Percentiles rank a stretch among this genome's conserved stretches.
Evolutionary conservation across 2,797 vertebrate genomes (phyloP).

Genomic region (Vipera ursinii): DNA sequence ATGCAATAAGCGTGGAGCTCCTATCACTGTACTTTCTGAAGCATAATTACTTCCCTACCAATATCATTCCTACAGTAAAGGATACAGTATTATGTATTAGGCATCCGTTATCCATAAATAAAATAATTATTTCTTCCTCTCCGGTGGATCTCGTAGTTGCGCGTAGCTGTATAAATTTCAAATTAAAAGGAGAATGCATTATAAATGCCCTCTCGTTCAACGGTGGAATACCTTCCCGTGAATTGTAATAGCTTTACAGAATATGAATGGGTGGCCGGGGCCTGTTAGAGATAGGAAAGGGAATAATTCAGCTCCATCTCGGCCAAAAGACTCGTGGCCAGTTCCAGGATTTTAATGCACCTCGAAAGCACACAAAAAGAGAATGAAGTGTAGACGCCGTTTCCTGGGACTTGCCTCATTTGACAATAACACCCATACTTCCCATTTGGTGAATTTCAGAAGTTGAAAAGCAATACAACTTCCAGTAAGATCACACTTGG

Average conservation of each 20-base stretch:
- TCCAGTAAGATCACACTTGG: not conserved
- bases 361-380: not conserved
- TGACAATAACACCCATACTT: not conserved
- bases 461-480: not conserved
- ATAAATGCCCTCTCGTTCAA: not conserved
- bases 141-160: not conserved
- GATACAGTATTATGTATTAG: not conserved
- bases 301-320: not conserved
- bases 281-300: not conserved
- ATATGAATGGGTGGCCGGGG: not conserved
- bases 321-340: not conserved
- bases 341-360: not conserved
- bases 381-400: not conserved
- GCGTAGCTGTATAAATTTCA: not conserved
- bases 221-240: no score
- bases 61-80: not conserved
- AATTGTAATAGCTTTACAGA: no score
- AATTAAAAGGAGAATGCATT: not conserved
- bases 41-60: not conserved
- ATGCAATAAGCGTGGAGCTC: not conserved
- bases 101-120: not conserved
- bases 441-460: not conserved
- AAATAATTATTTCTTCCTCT: not conserved
- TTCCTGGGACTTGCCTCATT: not conserved
- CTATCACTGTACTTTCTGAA: not conserved